Conservation (phyloP, 2,888 invertebrate species). For the Entomobrya multifasciata region DNA sequence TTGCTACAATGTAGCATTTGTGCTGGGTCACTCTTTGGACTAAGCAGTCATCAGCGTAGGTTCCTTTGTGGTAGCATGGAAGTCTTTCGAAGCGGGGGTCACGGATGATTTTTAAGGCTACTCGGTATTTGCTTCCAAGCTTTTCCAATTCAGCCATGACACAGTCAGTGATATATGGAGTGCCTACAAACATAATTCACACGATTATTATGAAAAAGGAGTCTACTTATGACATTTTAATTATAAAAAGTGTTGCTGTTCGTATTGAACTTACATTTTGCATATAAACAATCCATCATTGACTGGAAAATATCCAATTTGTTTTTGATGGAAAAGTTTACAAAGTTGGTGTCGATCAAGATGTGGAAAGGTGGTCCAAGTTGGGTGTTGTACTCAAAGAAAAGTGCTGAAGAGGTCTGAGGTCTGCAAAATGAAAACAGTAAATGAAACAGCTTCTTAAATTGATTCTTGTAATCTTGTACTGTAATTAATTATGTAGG, state of each 20-base stretch:
- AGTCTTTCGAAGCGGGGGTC: constrained; percentile 96
- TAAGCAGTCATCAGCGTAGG: constrained; percentile 99
- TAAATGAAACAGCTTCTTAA: too few species aligned
- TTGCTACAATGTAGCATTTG: constrained; percentile 99
- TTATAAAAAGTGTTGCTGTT: too few species aligned
- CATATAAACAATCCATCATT: constrained; percentile 99
- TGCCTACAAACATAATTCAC: constrained; percentile 84
- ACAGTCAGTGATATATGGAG: constrained; percentile 99
- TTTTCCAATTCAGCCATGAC: constrained; percentile 99
- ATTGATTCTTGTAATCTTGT: too few species aligned
- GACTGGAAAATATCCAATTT: constrained; percentile 97
- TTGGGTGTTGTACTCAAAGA: constrained; percentile 98
- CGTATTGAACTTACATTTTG: constrained; percentile 88
- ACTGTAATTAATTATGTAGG: too few species aligned
- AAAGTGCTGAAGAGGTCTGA: constrained; percentile 94
- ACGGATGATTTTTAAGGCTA: constrained; percentile 96
- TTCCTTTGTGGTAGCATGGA: constrained; percentile 97
- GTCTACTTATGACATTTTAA: too few species aligned
- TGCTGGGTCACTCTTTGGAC: constrained; percentile 97
- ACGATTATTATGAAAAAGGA: not conserved
- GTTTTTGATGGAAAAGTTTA: constrained; percentile 98
- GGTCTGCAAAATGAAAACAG: constrained; percentile 83
- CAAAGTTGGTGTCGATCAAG: constrained; percentile 97
- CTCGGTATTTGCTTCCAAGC: constrained; percentile 95
- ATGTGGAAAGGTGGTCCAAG: constrained; percentile 99